Base-by-base conservation (phyloP, 2,888 invertebrate genomes). In the Rugalucina vietnamica region DNA sequence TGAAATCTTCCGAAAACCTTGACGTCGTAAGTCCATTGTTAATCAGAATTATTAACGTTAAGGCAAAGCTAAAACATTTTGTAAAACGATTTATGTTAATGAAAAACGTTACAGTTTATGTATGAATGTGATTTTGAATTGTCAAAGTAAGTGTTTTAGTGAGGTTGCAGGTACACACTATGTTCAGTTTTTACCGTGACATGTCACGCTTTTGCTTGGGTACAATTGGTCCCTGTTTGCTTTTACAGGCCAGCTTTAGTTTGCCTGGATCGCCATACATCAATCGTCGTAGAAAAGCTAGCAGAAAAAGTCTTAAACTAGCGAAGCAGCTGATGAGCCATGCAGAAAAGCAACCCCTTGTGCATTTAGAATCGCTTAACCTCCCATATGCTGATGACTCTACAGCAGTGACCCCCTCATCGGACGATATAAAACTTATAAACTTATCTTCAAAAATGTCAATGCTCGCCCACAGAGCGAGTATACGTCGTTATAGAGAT, bases 381-480 rank as follows among this genome's bases (percentile, higher is more conserved):
- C 96, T 99, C 94, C 99, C 99, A 82, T 99, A 98, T 95, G 99
- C 98, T 81, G 99, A 99, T 95, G 99, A 99, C 96, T 98, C 98
- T 88, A 98, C 98, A 94, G 99, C 98, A 89, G 99, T 98, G 84
- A 99, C 99, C 86, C 99, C 99, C 79, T 98, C 98, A 97, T 98
- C 98, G 89, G 99, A 99, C 96, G 99, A 99, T 76, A 87, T 87
- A 24, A 50, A 77, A 95, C 91, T 94, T 92, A 93, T 92, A 92
- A 93, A 91, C 88, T 89, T 92, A 83, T 90, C 90, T 79, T 88
- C 89, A 81, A 92, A 91, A 90, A 95, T 98, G 89, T 97, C 91
- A 70, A 90, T 91, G 81, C 92, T 91, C 70, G 87, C 91, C 75
- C 81, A 91, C 71, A 87, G 92, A 70, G 91, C 91, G 83, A 91